Evolutionary conservation across 2,113 vertebrate species (phyloP).

Genomic region (Ciconia boyciana): DNA sequence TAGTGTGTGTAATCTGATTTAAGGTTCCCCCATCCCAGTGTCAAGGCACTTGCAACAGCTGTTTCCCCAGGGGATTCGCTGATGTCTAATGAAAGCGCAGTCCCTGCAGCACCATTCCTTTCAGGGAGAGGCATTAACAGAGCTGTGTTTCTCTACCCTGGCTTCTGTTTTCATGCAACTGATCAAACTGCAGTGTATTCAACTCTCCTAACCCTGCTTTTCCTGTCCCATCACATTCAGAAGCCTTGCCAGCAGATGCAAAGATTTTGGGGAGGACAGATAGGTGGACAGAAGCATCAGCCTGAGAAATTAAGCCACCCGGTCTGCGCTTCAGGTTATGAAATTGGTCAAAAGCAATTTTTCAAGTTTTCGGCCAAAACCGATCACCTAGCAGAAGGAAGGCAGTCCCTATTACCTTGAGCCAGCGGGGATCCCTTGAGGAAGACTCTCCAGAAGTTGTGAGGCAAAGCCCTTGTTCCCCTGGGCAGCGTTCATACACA

Average conservation of each 20-base stretch:
- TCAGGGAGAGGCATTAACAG: not conserved
- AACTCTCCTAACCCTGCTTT: not conserved
- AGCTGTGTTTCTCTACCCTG: not conserved
- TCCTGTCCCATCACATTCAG: not conserved
- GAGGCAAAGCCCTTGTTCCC: not conserved
- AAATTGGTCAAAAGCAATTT: not conserved
- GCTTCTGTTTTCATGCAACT: not conserved
- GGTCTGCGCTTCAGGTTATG: not conserved
- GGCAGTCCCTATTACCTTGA: not conserved
- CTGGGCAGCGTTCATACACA: not conserved
- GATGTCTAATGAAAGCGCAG: not conserved
- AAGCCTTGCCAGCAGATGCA: not conserved
- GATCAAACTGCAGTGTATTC: not conserved
- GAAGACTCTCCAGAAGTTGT: not conserved
- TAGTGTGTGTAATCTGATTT: not conserved
- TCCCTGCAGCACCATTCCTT: not conserved
- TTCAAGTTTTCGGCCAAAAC: not conserved
- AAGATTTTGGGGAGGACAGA: not conserved
- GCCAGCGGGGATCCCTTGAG: not conserved
- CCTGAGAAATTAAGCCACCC: not conserved
- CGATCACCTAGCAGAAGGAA: not conserved
- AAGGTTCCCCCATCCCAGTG: not conserved
- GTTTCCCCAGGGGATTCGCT: not conserved
- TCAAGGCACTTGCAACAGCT: not conserved
- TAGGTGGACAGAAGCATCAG: not conserved